Evolutionary conservation across 2,888 invertebrate genomes (phyloP).

Genomic region (Stratiomys singularior): DNA sequence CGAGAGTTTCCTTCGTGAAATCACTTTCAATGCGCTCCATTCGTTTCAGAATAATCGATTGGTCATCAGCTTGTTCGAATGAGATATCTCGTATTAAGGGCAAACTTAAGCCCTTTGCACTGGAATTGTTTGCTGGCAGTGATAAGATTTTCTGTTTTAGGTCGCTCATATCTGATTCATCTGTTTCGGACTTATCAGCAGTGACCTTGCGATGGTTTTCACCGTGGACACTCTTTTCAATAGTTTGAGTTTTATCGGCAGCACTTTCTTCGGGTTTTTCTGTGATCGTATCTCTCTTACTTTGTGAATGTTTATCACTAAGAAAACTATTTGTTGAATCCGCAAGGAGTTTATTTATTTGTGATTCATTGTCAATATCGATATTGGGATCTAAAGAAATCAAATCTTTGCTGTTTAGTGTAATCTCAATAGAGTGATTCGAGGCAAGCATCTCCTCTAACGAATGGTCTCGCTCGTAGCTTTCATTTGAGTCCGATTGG

Average conservation of each 20-base stretch:
- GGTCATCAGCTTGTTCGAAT: conserved; percentile 53
- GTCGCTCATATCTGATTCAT: conserved; percentile 59
- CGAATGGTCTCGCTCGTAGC: conserved; percentile 54
- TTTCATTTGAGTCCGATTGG: conserved; percentile 1
- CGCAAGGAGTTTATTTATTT: conserved; percentile 55
- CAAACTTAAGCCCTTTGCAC: conserved; percentile 22
- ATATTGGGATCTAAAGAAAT: conserved; percentile 56
- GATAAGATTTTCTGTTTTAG: conserved; percentile 62
- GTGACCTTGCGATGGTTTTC: background rate
- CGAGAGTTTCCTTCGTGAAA: conserved; percentile 62
- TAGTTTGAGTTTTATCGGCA: background rate
- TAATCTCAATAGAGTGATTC: conserved; percentile 61
- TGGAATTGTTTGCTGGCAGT: conserved; percentile 31
- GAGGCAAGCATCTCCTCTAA: conserved; percentile 61
- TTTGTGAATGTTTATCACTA: conserved; percentile 25
- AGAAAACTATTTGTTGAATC: conserved; percentile 47
- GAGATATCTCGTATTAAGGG: conserved; percentile 49
- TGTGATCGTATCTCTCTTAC: background rate
- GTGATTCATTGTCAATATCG: conserved; percentile 55
- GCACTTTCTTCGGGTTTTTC: background rate
- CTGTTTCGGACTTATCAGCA: conserved; percentile 34
- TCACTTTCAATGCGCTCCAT: conserved; percentile 64
- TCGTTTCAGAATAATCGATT: conserved; percentile 56
- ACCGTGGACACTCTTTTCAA: background rate
- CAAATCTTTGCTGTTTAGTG: conserved; percentile 57